Conservation (phyloP, 2,113 vertebrate genomes). For the Eurypyga helias region DNA sequence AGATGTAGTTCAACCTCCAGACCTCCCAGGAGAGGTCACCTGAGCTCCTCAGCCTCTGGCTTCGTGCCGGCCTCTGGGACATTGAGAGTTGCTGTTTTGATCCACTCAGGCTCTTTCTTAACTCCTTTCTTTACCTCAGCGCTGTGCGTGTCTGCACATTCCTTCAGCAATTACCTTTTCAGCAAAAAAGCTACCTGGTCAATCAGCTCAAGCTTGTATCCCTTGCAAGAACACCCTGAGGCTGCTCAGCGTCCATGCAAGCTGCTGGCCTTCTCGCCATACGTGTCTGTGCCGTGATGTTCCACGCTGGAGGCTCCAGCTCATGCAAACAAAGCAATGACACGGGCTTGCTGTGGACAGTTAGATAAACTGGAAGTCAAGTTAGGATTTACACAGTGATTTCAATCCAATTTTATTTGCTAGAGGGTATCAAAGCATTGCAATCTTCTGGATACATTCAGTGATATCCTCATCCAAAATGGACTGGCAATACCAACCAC, state of each 20-base stretch:
- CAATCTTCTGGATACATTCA: not conserved
- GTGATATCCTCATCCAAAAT: not conserved
- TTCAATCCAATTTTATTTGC: not conserved
- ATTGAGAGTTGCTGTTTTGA: not conserved
- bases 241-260: not conserved
- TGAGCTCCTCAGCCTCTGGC: not conserved
- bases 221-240: not conserved
- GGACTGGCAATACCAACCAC: not conserved
- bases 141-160: fast-evolving
- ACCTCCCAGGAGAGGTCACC: not conserved
- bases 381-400: not conserved
- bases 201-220: not conserved
- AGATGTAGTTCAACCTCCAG: not conserved
- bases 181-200: not conserved
- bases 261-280: fast-evolving
- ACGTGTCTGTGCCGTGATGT: fast-evolving
- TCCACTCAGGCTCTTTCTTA: not conserved
- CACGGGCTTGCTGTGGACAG: not conserved
- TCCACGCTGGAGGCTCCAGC: not conserved
- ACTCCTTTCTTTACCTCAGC: not conserved
- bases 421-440: not conserved
- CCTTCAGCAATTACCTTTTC: not conserved
- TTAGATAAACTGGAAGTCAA: not conserved
- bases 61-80: fast-evolving
- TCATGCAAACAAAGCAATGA: not conserved